Conservation (phyloP, 2,888 invertebrate genomes). For the Euplexia lucipara region DNA sequence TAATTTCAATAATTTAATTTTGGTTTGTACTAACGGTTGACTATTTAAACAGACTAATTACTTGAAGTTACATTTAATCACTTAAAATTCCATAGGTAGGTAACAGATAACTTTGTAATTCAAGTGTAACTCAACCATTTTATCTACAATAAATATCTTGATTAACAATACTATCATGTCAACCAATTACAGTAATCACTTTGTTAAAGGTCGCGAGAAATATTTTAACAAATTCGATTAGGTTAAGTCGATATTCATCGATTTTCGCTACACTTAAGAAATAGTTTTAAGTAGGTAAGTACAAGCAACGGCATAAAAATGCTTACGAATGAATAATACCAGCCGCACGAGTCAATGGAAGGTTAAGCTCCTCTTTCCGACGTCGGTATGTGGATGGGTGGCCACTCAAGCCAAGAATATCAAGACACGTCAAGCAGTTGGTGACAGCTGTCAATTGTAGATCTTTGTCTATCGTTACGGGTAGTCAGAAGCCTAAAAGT, state of each 20-base stretch:
- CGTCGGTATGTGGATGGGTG: too few relatives aligned
- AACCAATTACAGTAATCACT: constrained; percentile 57
- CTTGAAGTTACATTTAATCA: background rate
- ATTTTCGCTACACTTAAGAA: constrained; percentile 63
- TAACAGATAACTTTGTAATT: constrained; percentile 22
- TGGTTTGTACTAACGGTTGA: too few relatives aligned
- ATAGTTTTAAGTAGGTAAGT: constrained; percentile 36
- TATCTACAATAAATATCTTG: constrained; percentile 49
- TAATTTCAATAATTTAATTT: too few relatives aligned
- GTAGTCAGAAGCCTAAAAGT: too few relatives aligned
- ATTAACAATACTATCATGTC: constrained; percentile 57
- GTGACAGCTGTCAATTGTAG: too few relatives aligned
- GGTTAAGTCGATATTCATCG: constrained; percentile 56
- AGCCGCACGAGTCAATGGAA: too few relatives aligned
- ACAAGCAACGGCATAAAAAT: background rate
- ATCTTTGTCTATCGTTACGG: too few relatives aligned
- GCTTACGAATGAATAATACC: background rate
- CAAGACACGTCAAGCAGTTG: too few relatives aligned
- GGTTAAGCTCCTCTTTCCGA: too few relatives aligned
- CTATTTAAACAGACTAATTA: constrained; percentile 25
- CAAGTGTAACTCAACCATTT: constrained; percentile 25
- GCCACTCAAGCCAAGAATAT: too few relatives aligned
- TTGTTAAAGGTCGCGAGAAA: constrained; percentile 52
- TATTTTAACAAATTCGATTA: constrained; percentile 62
- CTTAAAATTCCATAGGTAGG: background rate